phyloP scores from a whole-genome alignment of 2,888 invertebrate genomes.

The Scotopteryx bipunctaria region DNA sequence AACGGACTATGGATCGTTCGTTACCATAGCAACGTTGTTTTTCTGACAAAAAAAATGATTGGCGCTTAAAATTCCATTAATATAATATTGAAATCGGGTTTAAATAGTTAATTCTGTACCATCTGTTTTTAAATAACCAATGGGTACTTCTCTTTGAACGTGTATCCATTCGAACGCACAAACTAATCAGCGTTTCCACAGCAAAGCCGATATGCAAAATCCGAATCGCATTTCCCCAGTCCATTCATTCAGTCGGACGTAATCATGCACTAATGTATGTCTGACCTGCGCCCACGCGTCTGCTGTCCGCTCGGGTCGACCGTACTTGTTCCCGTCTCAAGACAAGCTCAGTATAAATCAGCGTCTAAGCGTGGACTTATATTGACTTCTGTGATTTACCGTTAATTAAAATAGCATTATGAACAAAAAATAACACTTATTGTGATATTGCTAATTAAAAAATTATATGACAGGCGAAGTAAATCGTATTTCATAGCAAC shows the following conservation, averaged over 20 bases:
- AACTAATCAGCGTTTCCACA: neutral
- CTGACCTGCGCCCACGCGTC: conserved; percentile 40
- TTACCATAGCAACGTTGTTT: no score
- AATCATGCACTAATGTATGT: conserved; percentile 37
- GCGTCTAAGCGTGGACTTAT: conserved; percentile 2
- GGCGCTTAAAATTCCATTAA: no score
- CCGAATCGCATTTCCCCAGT: conserved; percentile 24
- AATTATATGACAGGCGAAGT: no score
- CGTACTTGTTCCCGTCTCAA: conserved; percentile 20
- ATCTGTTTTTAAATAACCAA: no score
- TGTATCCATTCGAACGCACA: no score
- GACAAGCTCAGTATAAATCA: conserved; percentile 17
- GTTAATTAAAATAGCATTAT: neutral
- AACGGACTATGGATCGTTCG: no score
- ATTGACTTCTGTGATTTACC: conserved; percentile 7
- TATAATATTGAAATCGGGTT: no score
- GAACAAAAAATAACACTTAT: no score
- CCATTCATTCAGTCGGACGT: conserved; percentile 29
- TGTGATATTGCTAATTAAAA: no score
- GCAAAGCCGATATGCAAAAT: conserved; percentile 16
- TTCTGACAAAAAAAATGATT: no score
- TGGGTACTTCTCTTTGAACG: no score
- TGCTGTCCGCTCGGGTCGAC: conserved; percentile 23
- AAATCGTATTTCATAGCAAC: neutral
- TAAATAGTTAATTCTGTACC: no score